A percentile compares a stretch with the other conserved stretches of the same genome.
Evolutionary conservation across 2,888 invertebrate species (phyloP).

Genomic region (Calliopum simillimum): DNA sequence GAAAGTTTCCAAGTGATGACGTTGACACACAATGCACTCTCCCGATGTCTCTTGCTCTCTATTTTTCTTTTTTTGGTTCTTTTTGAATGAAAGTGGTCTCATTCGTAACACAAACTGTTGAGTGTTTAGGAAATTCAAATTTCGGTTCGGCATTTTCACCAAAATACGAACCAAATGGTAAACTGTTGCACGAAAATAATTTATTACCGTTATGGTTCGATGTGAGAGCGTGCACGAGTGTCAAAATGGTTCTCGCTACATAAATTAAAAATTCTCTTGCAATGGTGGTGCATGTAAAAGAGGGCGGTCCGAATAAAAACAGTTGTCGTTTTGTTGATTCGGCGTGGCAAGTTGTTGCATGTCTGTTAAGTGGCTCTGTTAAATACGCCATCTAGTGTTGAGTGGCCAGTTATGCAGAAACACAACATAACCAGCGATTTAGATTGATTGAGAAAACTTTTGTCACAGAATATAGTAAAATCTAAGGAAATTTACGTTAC

Average conservation of each 20-base stretch:
- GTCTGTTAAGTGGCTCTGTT: neutral
- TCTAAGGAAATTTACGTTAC: too few relatives aligned
- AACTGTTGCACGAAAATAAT: slow-evolving; percentile 37
- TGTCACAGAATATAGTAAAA: too few relatives aligned
- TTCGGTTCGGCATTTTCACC: too few relatives aligned
- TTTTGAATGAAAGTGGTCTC: slow-evolving; percentile 51
- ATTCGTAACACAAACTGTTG: neutral
- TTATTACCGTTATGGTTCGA: slow-evolving; percentile 9
- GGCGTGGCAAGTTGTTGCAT: neutral
- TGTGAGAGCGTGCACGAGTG: slow-evolving; percentile 11
- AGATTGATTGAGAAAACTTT: too few relatives aligned
- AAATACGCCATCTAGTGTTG: slow-evolving; percentile 20
- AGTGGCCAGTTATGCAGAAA: neutral
- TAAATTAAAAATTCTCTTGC: slow-evolving; percentile 13
- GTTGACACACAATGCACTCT: neutral
- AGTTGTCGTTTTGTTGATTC: too few relatives aligned
- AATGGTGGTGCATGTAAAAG: neutral
- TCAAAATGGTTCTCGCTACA: slow-evolving; percentile 17
- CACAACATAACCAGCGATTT: too few relatives aligned
- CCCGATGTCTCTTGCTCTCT: slow-evolving; percentile 2
- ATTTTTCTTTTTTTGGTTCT: neutral
- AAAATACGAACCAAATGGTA: slow-evolving; percentile 1
- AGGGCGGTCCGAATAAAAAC: neutral
- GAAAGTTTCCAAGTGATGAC: slow-evolving; percentile 4
- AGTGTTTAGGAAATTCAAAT: neutral